phyloP scores from a whole-genome alignment of 2,888 invertebrate genomes.

The Neoitamus cyanurus region DNA sequence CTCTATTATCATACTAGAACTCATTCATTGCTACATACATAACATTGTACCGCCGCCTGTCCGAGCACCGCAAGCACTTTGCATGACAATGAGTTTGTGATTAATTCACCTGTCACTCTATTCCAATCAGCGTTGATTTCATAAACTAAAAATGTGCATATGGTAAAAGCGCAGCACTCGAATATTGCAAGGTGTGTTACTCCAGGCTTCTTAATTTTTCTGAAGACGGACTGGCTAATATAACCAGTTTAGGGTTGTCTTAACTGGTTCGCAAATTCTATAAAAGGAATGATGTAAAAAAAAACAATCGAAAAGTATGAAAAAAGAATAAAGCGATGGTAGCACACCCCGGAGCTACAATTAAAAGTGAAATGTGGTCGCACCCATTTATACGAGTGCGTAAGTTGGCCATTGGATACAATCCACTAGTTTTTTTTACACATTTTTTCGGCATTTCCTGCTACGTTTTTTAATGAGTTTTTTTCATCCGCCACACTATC shows the following conservation, averaged over 20 bases:
- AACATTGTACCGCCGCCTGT: not conserved
- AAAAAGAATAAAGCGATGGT: not conserved
- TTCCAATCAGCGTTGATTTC: not conserved
- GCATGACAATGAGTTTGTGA: not conserved
- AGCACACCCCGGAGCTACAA: not conserved
- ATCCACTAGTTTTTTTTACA: not conserved
- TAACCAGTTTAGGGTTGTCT: not conserved
- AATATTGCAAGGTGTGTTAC: not conserved
- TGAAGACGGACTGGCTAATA: not conserved
- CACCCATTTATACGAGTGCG: not conserved
- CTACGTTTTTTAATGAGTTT: conserved; percentile 54
- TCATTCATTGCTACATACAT: not conserved
- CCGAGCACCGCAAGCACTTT: not conserved
- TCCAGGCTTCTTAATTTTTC: not conserved
- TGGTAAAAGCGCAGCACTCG: not conserved
- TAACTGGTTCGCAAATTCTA: not conserved
- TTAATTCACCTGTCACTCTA: not conserved
- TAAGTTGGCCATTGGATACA: not conserved
- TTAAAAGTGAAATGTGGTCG: not conserved
- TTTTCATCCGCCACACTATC: not conserved
- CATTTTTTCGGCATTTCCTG: not conserved
- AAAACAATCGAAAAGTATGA: not conserved
- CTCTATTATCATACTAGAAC: not conserved
- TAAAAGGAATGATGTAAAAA: not conserved
- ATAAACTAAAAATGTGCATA: not conserved